phyloP scores from a whole-genome alignment of 2,113 vertebrate genomes.

The Sarotherodon lohbergeri region DNA sequence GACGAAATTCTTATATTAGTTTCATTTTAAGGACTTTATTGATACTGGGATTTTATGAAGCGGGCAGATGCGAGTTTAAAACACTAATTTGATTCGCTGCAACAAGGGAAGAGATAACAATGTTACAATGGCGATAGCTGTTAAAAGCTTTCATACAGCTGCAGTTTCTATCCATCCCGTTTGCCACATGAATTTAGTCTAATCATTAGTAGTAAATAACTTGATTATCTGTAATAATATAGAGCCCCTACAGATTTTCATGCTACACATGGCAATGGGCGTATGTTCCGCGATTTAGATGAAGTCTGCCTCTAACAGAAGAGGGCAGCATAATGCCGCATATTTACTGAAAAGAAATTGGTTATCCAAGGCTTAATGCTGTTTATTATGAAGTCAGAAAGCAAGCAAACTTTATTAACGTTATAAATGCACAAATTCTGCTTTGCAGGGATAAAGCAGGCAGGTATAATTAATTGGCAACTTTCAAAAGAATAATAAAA shows the following conservation, averaged over 20 bases:
- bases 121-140: neutral
- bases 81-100: neutral
- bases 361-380: neutral
- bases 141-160: neutral
- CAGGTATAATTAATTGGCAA: neutral
- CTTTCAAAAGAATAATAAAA: neutral
- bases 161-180: neutral
- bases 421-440: neutral
- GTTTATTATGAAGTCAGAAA: neutral
- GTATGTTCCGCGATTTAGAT: neutral
- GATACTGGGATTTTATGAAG: neutral
- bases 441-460: neutral
- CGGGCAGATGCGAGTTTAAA: neutral
- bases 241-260: neutral
- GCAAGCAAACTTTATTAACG: neutral
- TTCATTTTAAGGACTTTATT: accelerated
- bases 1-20: neutral
- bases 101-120: neutral
- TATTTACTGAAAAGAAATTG: neutral
- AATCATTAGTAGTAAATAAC: neutral
- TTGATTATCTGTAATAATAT: neutral
- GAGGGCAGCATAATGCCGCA: constrained; percentile 48
- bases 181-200: neutral
- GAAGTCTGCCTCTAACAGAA: constrained; percentile 17
- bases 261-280: neutral